Evolutionary conservation across 2,888 invertebrate species (phyloP), one percentile per base, ranked within the genome.

Genomic region (Rhingia rostrata): DNA sequence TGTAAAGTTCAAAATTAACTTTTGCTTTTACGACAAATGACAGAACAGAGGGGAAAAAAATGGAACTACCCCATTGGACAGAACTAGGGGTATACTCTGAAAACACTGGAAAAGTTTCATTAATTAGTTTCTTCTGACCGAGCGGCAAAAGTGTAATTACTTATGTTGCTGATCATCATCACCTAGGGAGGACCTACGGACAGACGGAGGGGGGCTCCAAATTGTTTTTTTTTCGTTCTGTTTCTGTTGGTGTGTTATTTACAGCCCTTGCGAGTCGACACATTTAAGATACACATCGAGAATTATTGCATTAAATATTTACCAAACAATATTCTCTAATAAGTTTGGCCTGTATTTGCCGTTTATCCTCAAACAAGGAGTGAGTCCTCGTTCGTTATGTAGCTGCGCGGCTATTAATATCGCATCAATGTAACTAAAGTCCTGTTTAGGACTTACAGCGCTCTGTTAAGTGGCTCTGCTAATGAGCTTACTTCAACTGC

Each of bases 1-100:
- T 66, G 64, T 70, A 84, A 84, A 84, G 74, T 84, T 84, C 64
- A 61, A 84, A 80, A 84, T 80, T 74, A 80, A 75, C 80, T 84
- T 84, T 80, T 80, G 79, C 83, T 72, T 72, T 77, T 75, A 75
- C 60, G 64, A 47, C 70, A 72, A 77, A 82, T 66, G 66, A 61
- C 22, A 22, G 22, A 22, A 22, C 22, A 22, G 22, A 22, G 22
- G 53, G 60, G 60, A 14, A 75, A 51, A 74, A 80, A 66, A 47
- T 41, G 49, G 33, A 54, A 63, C 22, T 22, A 22, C 22, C 22
- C 22, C 22, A 22, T 22, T 22, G 22, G 22, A 43, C 30, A 14
- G 10, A 49, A 64, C 10, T 22, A 66, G 14, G 6, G 45, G 14
- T 4, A 14, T 6, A 37, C 49, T 49, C 30, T 22, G 30, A 22